Evolutionary conservation across 2,888 invertebrate genomes (phyloP).

Genomic region (Hemithea aestivaria): DNA sequence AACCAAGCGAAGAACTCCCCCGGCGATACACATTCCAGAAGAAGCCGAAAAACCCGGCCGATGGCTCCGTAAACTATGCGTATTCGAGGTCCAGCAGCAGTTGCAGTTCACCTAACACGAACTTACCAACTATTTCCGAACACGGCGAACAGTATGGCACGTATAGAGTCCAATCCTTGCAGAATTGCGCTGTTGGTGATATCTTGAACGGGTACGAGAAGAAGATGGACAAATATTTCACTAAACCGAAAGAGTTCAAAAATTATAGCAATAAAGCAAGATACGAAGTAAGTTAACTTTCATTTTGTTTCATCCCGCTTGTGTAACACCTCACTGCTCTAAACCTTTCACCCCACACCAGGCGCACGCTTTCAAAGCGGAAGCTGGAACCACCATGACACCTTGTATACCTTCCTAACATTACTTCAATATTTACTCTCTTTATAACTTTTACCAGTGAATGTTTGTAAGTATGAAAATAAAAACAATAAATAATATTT

Average conservation of each 20-base stretch:
- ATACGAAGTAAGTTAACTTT: slow-evolving; percentile 44
- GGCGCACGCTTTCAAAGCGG: slow-evolving; percentile 1
- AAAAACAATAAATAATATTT: slow-evolving; percentile 20
- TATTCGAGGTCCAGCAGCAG: slow-evolving; percentile 68
- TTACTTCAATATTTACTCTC: too few relatives aligned
- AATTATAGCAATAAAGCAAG: slow-evolving; percentile 61
- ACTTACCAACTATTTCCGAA: slow-evolving; percentile 69
- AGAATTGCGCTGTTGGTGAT: slow-evolving; percentile 39
- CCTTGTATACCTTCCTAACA: too few relatives aligned
- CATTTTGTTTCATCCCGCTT: slow-evolving; percentile 4
- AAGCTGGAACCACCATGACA: slow-evolving; percentile 1
- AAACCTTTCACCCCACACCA: slow-evolving; percentile 13
- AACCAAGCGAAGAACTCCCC: slow-evolving; percentile 57
- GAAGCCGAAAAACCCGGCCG: slow-evolving; percentile 65
- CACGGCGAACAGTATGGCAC: slow-evolving; percentile 64
- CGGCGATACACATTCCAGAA: slow-evolving; percentile 62
- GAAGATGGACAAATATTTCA: slow-evolving; percentile 68
- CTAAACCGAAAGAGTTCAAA: slow-evolving; percentile 59
- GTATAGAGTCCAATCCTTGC: slow-evolving; percentile 49
- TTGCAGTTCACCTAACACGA: slow-evolving; percentile 67
- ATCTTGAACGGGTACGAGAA: slow-evolving; percentile 52
- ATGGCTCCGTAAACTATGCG: slow-evolving; percentile 67
- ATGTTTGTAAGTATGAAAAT: slow-evolving; percentile 13
- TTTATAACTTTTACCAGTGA: slow-evolving; percentile 9
- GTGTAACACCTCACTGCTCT: slow-evolving; percentile 1